Base-by-base conservation (phyloP, 2,888 invertebrate genomes). In the Eilema griseolum region DNA sequence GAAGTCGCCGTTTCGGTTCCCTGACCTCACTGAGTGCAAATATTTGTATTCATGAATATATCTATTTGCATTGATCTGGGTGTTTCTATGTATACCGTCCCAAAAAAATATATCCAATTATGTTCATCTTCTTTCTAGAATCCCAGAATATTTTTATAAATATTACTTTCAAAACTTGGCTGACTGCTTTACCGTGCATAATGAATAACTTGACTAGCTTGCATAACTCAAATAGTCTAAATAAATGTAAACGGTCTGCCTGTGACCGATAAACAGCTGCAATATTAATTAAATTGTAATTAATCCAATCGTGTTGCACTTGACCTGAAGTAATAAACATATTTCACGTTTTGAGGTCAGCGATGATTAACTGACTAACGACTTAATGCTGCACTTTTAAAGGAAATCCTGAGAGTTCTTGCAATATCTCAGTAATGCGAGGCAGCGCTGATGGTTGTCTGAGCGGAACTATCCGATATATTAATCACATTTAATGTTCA, bases 271-370 rank as follows among this genome's bases (percentile, higher is more conserved):
- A 31, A 66, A 41, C 69, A 28, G 75, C 74, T 61, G 59, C 70
- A 31, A 68, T 67, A 70, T 73, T 70, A 71, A 71, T 71, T 33
- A 69, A 72, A 67, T 61, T 60, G 72, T 61, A 71, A 64, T 20
- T 66, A 31, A 73, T 73, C 56, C 61, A 69, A 68, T 73, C 67
- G 65, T 33, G 41, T 10, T 68, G 75, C 66, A 81, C 82, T 82
- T 81, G 82, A 79, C 82, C 78, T 62, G 64, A 63, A 72, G 77
- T 61, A 26, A 75, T 81, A 70, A 73, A 81, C 75, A 79, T 75
- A 70, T 23, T 74, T 77, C 72, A 68, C n/a, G 61, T 72, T 67
- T 12, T 23, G 28, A 69, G 69, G 57, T 57, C 69, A 46, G 33
- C 41, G 16, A 20, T 56, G 7, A 69, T 69, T 81, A 76, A 31